phyloP scores from a whole-genome alignment of 2,888 invertebrate genomes.

The Eristalis arbustorum region DNA sequence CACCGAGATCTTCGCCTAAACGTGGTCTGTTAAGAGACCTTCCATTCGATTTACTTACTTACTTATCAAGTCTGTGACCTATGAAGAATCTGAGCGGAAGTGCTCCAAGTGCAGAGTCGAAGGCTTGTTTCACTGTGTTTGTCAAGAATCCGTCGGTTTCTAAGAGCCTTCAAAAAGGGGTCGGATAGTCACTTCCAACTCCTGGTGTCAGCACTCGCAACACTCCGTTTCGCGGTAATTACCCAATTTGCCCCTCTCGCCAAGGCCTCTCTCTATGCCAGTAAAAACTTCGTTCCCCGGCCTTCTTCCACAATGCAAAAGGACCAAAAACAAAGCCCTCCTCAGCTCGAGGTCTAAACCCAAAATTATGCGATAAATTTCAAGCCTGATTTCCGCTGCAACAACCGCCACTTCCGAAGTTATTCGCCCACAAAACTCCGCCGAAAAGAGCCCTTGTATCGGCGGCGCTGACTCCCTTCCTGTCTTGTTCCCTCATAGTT shows the following conservation, averaged over 20 bases:
- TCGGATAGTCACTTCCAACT: too few species aligned
- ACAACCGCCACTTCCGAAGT: conserved; percentile 62
- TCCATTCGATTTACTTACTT: too few species aligned
- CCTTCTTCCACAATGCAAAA: conserved; percentile 14
- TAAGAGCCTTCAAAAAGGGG: too few species aligned
- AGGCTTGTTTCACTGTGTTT: too few species aligned
- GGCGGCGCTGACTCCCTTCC: conserved; percentile 47
- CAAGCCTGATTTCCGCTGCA: conserved; percentile 66
- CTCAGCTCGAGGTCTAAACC: conserved; percentile 10
- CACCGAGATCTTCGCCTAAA: too few species aligned
- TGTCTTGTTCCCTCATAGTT: conserved; percentile 35
- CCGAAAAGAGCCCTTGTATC: conserved; percentile 55
- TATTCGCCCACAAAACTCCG: conserved; percentile 57
- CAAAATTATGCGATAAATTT: conserved; percentile 67
- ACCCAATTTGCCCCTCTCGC: neutral
- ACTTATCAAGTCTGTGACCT: too few species aligned
- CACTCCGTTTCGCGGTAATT: neutral
- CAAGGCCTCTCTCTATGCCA: neutral
- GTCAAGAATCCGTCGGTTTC: too few species aligned
- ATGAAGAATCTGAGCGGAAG: too few species aligned
- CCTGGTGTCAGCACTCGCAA: too few species aligned
- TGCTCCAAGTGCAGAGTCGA: too few species aligned
- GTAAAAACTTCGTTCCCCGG: neutral
- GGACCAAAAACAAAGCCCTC: conserved; percentile 18
- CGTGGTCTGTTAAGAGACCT: too few species aligned